Evolutionary conservation across 2,797 vertebrate genomes (phyloP).

Genomic region (Chrysocyon brachyurus): DNA sequence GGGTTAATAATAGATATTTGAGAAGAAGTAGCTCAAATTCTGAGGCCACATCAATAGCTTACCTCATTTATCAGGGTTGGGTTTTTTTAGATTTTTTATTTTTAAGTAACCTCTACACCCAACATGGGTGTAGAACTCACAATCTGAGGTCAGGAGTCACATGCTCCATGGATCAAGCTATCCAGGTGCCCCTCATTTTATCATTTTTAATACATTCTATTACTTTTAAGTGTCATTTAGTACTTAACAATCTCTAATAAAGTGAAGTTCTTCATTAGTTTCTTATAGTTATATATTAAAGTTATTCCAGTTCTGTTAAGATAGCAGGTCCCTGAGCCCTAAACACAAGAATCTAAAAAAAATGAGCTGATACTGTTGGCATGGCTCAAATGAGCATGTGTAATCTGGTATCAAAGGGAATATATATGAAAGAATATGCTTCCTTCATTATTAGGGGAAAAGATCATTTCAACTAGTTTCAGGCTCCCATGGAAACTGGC

Average conservation of each 20-base stretch:
- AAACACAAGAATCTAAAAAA: not conserved
- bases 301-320: not conserved
- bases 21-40: not conserved
- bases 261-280: not conserved
- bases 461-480: not conserved
- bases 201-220: not conserved
- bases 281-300: not conserved
- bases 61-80: not conserved
- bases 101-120: not conserved
- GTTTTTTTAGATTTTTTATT: not conserved
- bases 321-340: not conserved
- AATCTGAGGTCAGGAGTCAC: not conserved
- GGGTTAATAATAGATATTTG: not conserved
- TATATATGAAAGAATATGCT: fast-evolving
- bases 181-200: not conserved
- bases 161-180: not conserved
- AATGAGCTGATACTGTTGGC: not conserved
- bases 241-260: not conserved
- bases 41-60: not conserved
- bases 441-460: not conserved
- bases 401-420: not conserved
- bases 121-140: not conserved
- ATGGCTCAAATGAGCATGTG: not conserved
- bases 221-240: not conserved
- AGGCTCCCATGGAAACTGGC: not conserved